phyloP scores from a whole-genome alignment of 2,888 invertebrate species.

The Scaptomyza reducta region DNA sequence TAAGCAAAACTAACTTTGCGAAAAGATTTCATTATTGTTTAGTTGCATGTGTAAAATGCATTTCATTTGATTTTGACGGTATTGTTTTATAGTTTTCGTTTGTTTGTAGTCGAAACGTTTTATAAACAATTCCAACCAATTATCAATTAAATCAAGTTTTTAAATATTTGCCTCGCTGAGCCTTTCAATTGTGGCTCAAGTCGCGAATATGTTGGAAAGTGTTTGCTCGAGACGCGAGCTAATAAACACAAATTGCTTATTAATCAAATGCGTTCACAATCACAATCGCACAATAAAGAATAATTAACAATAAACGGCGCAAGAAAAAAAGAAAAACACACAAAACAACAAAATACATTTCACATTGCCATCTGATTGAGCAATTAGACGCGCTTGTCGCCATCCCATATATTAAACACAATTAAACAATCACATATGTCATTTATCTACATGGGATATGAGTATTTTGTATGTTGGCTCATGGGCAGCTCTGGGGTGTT shows the following conservation, averaged over 20 bases:
- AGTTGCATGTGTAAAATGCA: constrained; percentile 9
- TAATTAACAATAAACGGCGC: constrained; percentile 36
- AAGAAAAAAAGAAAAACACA: not conserved
- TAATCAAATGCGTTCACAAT: constrained; percentile 61
- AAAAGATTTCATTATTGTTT: not conserved
- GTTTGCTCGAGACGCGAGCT: constrained; percentile 61
- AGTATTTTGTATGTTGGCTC: constrained; percentile 51
- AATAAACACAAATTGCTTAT: constrained; percentile 73
- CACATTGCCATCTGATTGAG: constrained; percentile 54
- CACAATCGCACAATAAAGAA: constrained; percentile 50
- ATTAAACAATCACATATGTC: constrained; percentile 44
- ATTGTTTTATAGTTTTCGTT: constrained; percentile 7
- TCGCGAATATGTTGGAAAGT: constrained; percentile 52
- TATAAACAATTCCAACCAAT: constrained; percentile 63
- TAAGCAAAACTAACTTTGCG: not conserved
- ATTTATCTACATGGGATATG: constrained; percentile 43
- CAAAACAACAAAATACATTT: constrained; percentile 19
- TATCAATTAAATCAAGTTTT: constrained; percentile 61
- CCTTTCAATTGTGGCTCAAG: constrained; percentile 45
- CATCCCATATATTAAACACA: constrained; percentile 50
- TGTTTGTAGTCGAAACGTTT: constrained; percentile 15
- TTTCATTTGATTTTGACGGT: constrained; percentile 19
- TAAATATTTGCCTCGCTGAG: constrained; percentile 29
- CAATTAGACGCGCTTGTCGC: constrained; percentile 67
- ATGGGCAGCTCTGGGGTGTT: constrained; percentile 31